Conservation (phyloP, 2,888 invertebrate genomes). For the Cephus pygmeus region DNA sequence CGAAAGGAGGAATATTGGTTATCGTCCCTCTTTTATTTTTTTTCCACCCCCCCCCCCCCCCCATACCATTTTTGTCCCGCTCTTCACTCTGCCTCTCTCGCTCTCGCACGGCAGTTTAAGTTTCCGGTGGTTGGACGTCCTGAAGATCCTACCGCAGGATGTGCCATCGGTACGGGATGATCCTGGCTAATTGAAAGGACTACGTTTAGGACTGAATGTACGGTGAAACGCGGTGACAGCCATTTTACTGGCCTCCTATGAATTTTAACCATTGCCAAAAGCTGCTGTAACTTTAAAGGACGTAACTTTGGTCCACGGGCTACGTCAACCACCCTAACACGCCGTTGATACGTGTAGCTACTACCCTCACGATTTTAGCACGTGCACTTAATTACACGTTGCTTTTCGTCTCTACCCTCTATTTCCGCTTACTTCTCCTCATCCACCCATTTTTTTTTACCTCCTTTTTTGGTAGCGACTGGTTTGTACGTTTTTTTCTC, state of each 20-base stretch:
- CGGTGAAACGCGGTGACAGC: neutral
- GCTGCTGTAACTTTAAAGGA: constrained; percentile 38
- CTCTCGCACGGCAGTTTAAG: neutral
- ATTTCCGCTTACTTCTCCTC: neutral
- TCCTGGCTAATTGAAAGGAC: neutral
- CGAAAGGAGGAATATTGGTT: constrained; percentile 54
- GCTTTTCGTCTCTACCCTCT: constrained; percentile 28
- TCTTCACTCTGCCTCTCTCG: neutral
- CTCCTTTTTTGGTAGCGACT: neutral
- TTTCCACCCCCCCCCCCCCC: neutral
- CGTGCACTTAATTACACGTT: constrained; percentile 39
- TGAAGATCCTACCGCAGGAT: neutral
- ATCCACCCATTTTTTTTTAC: constrained; percentile 22
- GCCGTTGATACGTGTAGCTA: neutral
- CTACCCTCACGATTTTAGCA: constrained; percentile 20
- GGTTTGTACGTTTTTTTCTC: neutral
- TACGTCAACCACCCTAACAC: neutral
- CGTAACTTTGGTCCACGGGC: constrained; percentile 31
- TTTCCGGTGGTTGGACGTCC: neutral
- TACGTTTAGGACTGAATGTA: neutral
- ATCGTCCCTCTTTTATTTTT: constrained; percentile 23
- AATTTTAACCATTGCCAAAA: constrained; percentile 18
- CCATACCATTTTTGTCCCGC: neutral
- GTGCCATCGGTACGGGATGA: neutral
- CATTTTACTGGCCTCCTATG: neutral